Percentiles rank a stretch among this genome's conserved stretches.
Conservation (phyloP, 2,113 vertebrate genomes). For the Xerus inauris region DNA sequence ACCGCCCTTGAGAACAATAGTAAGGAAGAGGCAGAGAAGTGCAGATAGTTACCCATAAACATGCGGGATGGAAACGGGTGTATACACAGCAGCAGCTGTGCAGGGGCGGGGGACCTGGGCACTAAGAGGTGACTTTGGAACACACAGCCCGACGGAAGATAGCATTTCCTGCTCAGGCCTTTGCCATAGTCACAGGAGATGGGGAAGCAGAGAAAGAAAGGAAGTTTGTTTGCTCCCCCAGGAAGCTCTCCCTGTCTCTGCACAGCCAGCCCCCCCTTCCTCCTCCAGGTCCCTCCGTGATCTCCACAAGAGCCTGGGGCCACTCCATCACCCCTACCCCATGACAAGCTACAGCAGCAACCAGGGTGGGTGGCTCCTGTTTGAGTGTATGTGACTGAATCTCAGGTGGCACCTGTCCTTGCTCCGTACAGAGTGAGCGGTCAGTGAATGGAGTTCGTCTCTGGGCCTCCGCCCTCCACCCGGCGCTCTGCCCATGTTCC, state of each 20-base stretch:
- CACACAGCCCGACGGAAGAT: not conserved
- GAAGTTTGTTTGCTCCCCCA: rapidly evolving
- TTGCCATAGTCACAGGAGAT: not conserved
- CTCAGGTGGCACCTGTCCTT: not conserved
- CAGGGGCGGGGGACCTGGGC: not conserved
- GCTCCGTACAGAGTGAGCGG: not conserved
- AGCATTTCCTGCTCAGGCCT: not conserved
- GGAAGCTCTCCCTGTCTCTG: not conserved
- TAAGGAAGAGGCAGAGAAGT: not conserved
- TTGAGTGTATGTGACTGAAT: not conserved
- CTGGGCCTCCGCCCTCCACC: no score
- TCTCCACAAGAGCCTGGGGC: not conserved
- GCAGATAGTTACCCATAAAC: not conserved
- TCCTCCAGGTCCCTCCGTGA: not conserved
- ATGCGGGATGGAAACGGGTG: not conserved
- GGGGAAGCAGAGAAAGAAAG: not conserved
- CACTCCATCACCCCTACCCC: not conserved
- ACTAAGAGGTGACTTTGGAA: not conserved
- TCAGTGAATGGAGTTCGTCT: rapidly evolving
- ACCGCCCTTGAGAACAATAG: not conserved
- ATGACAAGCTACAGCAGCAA: not conserved
- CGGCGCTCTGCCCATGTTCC: not conserved
- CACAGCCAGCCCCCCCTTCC: rapidly evolving
- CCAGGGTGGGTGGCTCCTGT: not conserved
- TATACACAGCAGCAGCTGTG: not conserved